Evolutionary conservation across 2,888 invertebrate species (phyloP).

Genomic region (Scrobipalpa costella): DNA sequence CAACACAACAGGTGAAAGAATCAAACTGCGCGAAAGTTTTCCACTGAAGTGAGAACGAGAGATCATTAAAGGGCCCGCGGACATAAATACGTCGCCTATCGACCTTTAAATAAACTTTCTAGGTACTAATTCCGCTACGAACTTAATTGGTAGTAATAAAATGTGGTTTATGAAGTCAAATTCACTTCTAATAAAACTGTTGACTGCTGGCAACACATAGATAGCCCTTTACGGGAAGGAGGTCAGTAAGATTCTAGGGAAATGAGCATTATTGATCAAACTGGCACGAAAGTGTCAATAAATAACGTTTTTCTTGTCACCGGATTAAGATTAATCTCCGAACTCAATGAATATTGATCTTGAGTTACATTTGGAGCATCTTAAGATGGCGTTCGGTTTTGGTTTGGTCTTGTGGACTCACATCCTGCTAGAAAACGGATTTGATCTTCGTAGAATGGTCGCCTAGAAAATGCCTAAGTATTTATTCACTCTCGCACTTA

Average conservation of each 20-base stretch:
- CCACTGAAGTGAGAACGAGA: background rate
- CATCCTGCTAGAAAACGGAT: background rate
- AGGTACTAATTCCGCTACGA: background rate
- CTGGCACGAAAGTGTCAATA: conserved; percentile 46
- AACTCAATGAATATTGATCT: conserved; percentile 7
- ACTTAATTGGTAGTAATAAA: conserved; percentile 6
- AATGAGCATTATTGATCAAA: conserved; percentile 44
- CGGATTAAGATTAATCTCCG: conserved; percentile 36
- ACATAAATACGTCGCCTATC: background rate
- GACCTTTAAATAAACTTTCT: background rate
- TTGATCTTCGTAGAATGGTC: background rate
- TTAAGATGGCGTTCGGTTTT: background rate
- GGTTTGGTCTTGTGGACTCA: background rate
- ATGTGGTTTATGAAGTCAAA: conserved; percentile 10
- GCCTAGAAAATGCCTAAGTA: too few relatives aligned
- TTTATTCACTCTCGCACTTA: too few relatives aligned
- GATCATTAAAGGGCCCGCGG: conserved; percentile 3
- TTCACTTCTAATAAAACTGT: background rate
- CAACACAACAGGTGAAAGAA: background rate
- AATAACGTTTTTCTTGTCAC: conserved; percentile 47
- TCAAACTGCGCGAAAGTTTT: background rate
- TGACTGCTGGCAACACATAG: background rate
- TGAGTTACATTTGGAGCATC: conserved; percentile 7
- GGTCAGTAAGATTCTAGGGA: conserved; percentile 45
- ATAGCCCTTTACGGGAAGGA: conserved; percentile 38